Evolutionary conservation across 2,797 vertebrate genomes (phyloP).

Genomic region (Tadarida brasiliensis): DNA sequence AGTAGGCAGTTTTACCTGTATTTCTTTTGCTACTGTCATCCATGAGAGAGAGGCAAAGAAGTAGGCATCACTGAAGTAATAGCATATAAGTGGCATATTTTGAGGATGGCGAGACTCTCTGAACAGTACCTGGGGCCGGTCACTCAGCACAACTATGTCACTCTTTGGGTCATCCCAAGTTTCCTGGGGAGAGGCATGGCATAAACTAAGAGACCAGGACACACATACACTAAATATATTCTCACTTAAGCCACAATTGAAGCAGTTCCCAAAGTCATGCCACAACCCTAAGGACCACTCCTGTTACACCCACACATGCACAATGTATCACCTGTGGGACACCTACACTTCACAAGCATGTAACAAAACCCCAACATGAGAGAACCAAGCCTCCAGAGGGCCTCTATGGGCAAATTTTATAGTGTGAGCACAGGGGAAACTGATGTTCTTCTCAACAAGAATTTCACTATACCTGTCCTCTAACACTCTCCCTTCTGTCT

Average conservation of each 20-base stretch:
- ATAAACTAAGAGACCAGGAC: constrained; percentile 9
- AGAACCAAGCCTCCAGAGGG: neutral
- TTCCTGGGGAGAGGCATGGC: constrained; percentile 42
- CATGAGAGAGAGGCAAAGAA: constrained; percentile 82
- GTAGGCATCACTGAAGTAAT: constrained; percentile 62
- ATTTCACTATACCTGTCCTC: neutral
- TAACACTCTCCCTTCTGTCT: neutral
- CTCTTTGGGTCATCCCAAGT: neutral
- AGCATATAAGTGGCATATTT: constrained; percentile 74
- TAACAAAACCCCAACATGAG: neutral
- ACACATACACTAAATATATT: neutral
- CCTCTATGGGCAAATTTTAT: neutral
- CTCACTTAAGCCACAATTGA: neutral
- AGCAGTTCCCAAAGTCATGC: neutral
- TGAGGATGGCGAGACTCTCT: constrained; percentile 78
- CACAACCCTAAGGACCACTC: neutral
- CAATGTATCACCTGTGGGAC: neutral
- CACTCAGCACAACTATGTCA: constrained; percentile 75
- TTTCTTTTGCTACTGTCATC: constrained; percentile 69
- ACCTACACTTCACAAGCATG: neutral
- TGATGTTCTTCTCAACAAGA: neutral
- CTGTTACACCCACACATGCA: neutral
- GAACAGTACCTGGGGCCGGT: constrained; percentile 77
- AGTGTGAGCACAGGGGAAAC: neutral
- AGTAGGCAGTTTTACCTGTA: constrained; percentile 64